Base-by-base conservation (phyloP, 1,140 invertebrate species). In the Diploscapter pachys region DNA sequence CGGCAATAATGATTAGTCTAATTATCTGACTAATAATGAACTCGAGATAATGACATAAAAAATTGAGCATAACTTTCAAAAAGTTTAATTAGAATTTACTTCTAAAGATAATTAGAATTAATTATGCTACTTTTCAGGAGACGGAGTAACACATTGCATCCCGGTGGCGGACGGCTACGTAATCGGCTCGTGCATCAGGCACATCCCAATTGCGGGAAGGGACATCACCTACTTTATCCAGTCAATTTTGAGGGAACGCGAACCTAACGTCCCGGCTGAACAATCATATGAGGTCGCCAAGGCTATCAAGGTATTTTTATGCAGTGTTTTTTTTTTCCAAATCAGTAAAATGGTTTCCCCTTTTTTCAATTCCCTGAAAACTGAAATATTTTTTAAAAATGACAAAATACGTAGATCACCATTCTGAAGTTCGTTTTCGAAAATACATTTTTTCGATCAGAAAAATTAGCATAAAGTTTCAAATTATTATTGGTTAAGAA, bases 201-300 rank as follows among this genome's bases (percentile, higher is more conserved):
- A 99, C 88, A 99, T 99, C 88, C 97, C 97, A 13, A 98, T 99
- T 85, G 97, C 97, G 82, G 97, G 97, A 9, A 90, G 97, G 65
- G 96, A 99, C 87, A 98, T 99, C 79, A 99, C 97, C 31, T 98
- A 96, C 83, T 99, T 99, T 85, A 98, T 99, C 84, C 97, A 99
- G 86, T 95, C 93, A 76, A 88, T 99, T 65, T 88, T 99, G 64
- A 90, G 97, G 82, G 97, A 99, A 88, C 88, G 97, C 65, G 96
- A 99, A 89, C 91, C 95, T 72, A 93, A 93, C 52, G 97, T 99
- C 86, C 97, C 97, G 54, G 95, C 97, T 3, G 96, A 99, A 89
- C 95, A 99, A 87, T 97, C 94, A 53, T 90, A 99, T 80, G 97
- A 99, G 89, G 98, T 96, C 77, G 97, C 97, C 67, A 99, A 99